Evolutionary conservation across 2,113 vertebrate species (phyloP).

Genomic region (Numida meleagris): DNA sequence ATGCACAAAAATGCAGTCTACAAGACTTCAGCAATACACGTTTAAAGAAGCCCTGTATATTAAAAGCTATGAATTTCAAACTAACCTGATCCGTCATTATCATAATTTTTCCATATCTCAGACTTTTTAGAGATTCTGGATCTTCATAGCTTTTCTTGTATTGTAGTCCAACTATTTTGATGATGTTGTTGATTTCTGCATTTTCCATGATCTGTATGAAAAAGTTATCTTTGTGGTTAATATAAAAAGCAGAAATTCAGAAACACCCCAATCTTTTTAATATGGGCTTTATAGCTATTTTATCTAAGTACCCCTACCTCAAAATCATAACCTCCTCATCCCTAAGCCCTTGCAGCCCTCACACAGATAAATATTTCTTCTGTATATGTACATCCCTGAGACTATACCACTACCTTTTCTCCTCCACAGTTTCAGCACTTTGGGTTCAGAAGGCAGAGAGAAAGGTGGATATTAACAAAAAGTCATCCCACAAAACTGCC

Average conservation of each 20-base stretch:
- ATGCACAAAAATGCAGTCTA: neutral
- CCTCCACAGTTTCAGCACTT: neutral
- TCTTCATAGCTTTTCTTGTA: constrained; percentile 99
- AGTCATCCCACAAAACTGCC: neutral
- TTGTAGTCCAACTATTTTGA: constrained; percentile 98
- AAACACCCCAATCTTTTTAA: neutral
- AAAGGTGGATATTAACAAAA: neutral
- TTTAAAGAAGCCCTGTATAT: neutral
- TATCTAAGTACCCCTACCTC: neutral
- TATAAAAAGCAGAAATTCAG: constrained; percentile 8
- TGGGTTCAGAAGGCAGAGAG: neutral
- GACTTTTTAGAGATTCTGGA: constrained; percentile 90
- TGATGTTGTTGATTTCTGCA: constrained; percentile 98
- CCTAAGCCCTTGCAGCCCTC: neutral
- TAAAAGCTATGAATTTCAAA: constrained; percentile 20
- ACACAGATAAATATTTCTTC: neutral
- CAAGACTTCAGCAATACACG: neutral
- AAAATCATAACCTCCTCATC: neutral
- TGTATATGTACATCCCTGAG: neutral
- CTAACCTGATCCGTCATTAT: constrained; percentile 99
- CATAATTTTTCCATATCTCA: constrained; percentile 98
- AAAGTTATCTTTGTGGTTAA: neutral
- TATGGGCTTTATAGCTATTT: neutral
- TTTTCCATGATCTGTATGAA: constrained; percentile 95
- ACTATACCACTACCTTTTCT: neutral